Base-by-base conservation (phyloP, 1,140 invertebrate species). In the Bombus pyrosoma region DNA sequence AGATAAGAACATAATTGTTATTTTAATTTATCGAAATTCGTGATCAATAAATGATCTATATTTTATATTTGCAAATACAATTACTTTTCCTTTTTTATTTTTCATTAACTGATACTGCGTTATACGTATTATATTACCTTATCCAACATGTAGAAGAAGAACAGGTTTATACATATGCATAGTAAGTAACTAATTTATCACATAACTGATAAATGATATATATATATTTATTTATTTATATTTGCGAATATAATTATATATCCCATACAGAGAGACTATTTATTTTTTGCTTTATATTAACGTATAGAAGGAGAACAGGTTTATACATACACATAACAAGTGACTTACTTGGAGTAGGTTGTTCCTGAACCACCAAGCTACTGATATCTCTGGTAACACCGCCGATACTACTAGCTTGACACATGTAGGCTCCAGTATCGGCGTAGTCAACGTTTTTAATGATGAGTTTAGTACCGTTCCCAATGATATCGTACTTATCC, bases 381-480 rank as follows among this genome's bases (percentile, higher is more conserved):
- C 97, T 97, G 69, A 97, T 97, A 91, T 97, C 97, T 73, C 97
- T 94, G 57, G 97, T 96, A 75, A 96, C 95, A 10, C 97, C 97
- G 1, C 97, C 97, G 66, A 96, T 95, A 92, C 97, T 98, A 25
- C 95, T 96, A 0, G 97, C 97, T 91, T 97, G 96, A 92, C 97
- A 98, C 96, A 97, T 97, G 93, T 98, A 98, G 4, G 97, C 97
- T 10, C 97, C 97, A 0, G 97, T 97, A 93, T 97, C 97, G 3
- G 97, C 96, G 91, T 97, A 97, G 74, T 96, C 96, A 73, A 97
- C 97, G 75, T 96, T 96, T 72, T 95, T 95, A 18, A 98, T 96
- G 43, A 96, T 95, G 53, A 98, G 93, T 66, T 96, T 96, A 3
- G 97, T 97, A 41, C 97, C 97, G 88, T 97, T 97, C n/a, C 97